These are phyloP conservation scores for Prosopocoilus inquinatus DNA, from an alignment of 2,888 invertebrate species.

Conservation along the genomic window DNA sequence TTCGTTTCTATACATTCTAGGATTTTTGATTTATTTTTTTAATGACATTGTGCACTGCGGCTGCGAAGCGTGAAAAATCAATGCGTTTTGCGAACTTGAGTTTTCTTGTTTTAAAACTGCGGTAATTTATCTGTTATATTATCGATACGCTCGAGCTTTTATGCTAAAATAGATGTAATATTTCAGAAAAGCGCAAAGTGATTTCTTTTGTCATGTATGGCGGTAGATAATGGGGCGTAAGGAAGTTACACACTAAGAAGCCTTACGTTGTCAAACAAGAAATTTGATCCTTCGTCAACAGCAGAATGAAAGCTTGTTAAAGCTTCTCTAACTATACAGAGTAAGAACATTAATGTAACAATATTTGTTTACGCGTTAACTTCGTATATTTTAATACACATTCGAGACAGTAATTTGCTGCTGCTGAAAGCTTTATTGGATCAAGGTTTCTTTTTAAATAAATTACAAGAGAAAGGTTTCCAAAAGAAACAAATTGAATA, in stretches of 20 bases:
- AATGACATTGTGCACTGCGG: no score
- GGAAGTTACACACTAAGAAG: constrained; percentile 32
- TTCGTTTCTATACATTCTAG: no score
- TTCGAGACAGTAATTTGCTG: no score
- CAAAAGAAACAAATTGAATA: no score
- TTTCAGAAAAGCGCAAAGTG: constrained; percentile 1
- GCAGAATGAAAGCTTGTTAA: constrained; percentile 16
- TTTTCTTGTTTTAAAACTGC: not conserved
- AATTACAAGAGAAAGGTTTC: no score
- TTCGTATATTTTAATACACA: constrained; percentile 1
- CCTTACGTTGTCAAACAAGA: constrained; percentile 34
- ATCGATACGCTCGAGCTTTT: not conserved
- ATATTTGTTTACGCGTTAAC: constrained; percentile 10
- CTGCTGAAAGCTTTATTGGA: no score
- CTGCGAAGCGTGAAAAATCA: not conserved
- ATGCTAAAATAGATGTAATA: constrained; percentile 3
- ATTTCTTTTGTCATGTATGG: constrained; percentile 2
- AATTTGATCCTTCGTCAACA: constrained; percentile 30
- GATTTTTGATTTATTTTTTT: no score
- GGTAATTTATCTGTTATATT: not conserved
- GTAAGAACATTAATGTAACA: constrained; percentile 10
- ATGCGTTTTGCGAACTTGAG: not conserved
- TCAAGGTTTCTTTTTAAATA: no score
- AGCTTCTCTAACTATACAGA: constrained; percentile 8
- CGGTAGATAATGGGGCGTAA: constrained; percentile 30